Conservation (phyloP, 2,797 vertebrate genomes). For the Phylloscopus collybita region DNA sequence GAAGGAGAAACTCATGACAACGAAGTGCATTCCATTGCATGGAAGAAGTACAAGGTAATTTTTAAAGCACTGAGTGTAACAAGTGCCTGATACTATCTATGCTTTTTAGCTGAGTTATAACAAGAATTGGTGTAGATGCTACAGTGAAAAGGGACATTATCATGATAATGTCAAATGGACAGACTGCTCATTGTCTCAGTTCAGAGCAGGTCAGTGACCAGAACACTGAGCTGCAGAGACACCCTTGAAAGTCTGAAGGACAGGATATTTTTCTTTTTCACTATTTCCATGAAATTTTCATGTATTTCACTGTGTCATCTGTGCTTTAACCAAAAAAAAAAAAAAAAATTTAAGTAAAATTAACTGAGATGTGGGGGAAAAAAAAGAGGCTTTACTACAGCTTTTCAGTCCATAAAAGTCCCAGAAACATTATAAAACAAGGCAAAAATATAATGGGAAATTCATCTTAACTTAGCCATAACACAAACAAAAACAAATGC, state of each 20-base stretch:
- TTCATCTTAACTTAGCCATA: not conserved
- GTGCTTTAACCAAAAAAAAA: not conserved
- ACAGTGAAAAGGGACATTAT: not conserved
- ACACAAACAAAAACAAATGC: not conserved
- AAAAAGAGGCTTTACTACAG: not conserved
- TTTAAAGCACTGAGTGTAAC: not conserved
- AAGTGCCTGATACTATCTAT: not conserved
- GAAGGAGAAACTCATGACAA: not conserved
- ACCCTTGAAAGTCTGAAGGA: not conserved
- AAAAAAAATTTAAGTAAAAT: not conserved
- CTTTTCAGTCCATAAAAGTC: not conserved
- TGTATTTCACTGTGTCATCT: not conserved
- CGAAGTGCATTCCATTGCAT: not conserved
- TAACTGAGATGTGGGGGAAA: not conserved
- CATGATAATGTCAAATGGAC: not conserved
- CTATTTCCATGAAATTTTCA: not conserved
- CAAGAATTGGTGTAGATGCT: not conserved
- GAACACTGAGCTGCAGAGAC: not conserved
- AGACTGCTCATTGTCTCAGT: not conserved
- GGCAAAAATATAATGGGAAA: not conserved
- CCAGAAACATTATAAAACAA: not conserved
- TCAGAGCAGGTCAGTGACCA: not conserved
- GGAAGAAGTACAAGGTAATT: not conserved
- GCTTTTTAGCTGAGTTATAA: not conserved
- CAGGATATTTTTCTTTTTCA: not conserved